Evolutionary conservation across 1,140 invertebrate genomes (phyloP).

Genomic region (Wiebesia pumilae): DNA sequence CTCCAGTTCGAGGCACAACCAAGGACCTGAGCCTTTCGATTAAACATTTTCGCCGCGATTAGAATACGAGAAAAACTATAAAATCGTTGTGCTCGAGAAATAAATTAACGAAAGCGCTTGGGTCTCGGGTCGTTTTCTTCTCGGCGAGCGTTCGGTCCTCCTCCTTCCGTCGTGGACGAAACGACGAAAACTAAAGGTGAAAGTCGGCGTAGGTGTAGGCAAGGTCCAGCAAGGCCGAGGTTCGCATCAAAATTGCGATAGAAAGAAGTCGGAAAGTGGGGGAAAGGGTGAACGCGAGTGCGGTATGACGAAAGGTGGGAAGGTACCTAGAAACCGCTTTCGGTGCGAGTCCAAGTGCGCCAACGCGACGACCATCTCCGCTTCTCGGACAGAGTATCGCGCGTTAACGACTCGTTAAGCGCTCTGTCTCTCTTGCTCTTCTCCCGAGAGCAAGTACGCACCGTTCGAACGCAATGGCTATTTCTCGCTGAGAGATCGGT

Average conservation of each 20-base stretch:
- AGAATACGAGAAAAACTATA: too few species aligned
- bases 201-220: background rate
- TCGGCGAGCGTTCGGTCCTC: too few species aligned
- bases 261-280: background rate
- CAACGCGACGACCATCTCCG: constrained; percentile 43
- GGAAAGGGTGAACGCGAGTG: constrained; percentile 57
- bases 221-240: background rate
- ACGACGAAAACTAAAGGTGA: background rate
- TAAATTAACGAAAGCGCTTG: too few species aligned
- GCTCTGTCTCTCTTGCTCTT: background rate
- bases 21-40: too few species aligned
- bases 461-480: too few species aligned
- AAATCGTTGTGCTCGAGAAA: too few species aligned
- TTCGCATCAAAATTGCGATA: constrained; percentile 1
- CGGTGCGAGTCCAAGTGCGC: constrained; percentile 47
- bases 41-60: too few species aligned
- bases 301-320: constrained; percentile 53
- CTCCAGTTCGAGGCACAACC: too few species aligned
- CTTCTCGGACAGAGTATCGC: background rate
- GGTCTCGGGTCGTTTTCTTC: too few species aligned
- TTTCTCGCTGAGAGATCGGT: too few species aligned
- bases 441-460: too few species aligned
- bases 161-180: too few species aligned
- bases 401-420: constrained; percentile 17
- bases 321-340: constrained; percentile 58